phyloP scores from a whole-genome alignment of 2,113 vertebrate species.

The Oceanites oceanicus region DNA sequence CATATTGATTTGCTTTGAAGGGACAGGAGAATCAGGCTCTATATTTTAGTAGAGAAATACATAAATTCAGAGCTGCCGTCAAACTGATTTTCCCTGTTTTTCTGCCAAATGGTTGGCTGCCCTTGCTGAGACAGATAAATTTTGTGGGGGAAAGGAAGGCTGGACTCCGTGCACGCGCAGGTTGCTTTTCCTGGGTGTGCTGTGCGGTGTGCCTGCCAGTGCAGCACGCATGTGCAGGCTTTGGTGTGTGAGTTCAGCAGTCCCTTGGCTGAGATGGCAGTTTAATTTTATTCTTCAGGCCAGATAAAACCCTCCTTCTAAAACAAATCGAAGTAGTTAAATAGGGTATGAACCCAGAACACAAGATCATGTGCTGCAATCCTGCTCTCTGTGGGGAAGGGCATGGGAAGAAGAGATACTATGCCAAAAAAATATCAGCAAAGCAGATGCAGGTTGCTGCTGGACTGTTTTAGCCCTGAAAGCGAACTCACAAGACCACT shows the following conservation, averaged over 20 bases:
- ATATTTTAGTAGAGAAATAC: not conserved
- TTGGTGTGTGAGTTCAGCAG: not conserved
- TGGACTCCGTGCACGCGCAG: rapidly evolving
- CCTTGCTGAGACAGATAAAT: not conserved
- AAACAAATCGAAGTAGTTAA: not conserved
- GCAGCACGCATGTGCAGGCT: rapidly evolving
- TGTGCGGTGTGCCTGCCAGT: not conserved
- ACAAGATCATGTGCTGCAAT: not conserved
- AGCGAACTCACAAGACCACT: not conserved
- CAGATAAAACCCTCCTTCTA: not conserved
- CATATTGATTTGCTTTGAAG: rapidly evolving
- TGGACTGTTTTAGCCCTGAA: not conserved
- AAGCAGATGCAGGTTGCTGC: not conserved
- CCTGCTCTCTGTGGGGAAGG: not conserved
- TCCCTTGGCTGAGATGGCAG: not conserved
- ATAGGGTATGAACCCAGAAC: not conserved
- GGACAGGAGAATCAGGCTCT: not conserved
- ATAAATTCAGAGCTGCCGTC: not conserved
- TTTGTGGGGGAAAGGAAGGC: not conserved
- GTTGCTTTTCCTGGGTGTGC: not conserved
- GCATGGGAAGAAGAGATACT: not conserved
- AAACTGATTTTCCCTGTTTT: not conserved
- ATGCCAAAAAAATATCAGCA: not conserved
- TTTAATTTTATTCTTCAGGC: not conserved
- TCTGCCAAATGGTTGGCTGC: not conserved